These are phyloP conservation scores for Callinectes sapidus DNA, from an alignment of 2,888 invertebrate species.

Conservation along the genomic window DNA sequence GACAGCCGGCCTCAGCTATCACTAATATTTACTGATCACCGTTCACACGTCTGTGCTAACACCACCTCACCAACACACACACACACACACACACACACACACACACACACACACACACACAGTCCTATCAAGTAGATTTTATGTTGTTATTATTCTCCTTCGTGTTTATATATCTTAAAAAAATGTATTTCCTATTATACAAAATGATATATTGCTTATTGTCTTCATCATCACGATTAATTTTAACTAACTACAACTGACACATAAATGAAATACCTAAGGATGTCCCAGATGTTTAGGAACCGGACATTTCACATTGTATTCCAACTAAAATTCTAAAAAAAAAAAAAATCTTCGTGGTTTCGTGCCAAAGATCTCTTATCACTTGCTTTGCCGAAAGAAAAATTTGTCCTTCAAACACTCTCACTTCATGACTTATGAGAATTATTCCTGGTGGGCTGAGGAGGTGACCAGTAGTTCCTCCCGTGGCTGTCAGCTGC, in stretches of 20 bases:
- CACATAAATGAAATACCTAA: background rate
- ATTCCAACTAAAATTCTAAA: background rate
- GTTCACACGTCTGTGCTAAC: slow-evolving; percentile 12
- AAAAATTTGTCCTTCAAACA: background rate
- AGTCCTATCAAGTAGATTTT: too few species aligned
- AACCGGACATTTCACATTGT: background rate
- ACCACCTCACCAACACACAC: slow-evolving; percentile 6
- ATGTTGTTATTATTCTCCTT: background rate
- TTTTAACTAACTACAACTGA: background rate
- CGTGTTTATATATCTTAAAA: background rate
- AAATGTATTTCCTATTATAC: background rate
- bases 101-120: slow-evolving; percentile 26
- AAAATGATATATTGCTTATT: background rate
- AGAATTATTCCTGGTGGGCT: background rate
- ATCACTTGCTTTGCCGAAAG: slow-evolving; percentile 12
- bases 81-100: slow-evolving; percentile 28
- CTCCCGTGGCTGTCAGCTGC: background rate
- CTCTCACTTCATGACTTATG: background rate
- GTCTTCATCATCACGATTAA: background rate
- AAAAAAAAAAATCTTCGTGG: background rate
- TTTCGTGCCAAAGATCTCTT: background rate
- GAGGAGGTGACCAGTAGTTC: slow-evolving; percentile 17
- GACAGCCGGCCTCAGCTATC: slow-evolving; percentile 54
- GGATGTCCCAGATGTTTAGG: background rate
- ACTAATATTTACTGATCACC: slow-evolving; percentile 59